Percentiles rank a stretch among this genome's conserved stretches.
Evolutionary conservation across 2,113 vertebrate species (phyloP).

Genomic region (Glaucidium brasilianum): DNA sequence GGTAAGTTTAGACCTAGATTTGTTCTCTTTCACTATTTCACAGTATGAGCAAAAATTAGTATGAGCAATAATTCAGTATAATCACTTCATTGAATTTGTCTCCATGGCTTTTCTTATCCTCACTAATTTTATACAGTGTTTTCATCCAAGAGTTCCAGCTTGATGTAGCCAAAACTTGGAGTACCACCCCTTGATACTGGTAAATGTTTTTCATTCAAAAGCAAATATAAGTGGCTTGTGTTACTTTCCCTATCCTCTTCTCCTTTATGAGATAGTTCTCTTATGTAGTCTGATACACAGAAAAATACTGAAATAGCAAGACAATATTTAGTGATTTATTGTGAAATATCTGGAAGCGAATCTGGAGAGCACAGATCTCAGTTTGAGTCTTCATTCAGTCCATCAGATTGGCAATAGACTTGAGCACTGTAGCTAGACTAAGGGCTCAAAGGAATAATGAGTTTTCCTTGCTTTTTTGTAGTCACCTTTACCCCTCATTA

Average conservation of each 20-base stretch:
- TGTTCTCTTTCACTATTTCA: not conserved
- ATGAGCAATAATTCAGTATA: not conserved
- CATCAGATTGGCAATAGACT: not conserved
- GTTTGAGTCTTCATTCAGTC: not conserved
- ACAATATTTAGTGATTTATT: not conserved
- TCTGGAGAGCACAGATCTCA: not conserved
- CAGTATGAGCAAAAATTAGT: no score
- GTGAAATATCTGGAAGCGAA: not conserved
- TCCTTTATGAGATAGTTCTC: not conserved
- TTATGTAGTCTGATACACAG: not conserved
- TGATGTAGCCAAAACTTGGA: not conserved
- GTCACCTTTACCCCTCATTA: not conserved
- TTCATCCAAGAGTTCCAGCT: not conserved
- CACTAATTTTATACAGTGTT: not conserved
- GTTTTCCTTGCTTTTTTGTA: not conserved
- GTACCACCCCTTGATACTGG: not conserved
- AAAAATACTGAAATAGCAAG: not conserved
- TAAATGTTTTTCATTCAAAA: not conserved
- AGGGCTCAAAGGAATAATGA: not conserved
- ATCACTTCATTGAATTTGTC: not conserved
- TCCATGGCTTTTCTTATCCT: not conserved
- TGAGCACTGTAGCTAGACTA: not conserved
- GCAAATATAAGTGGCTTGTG: not conserved
- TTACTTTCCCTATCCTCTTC: not conserved
- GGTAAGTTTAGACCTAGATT: not conserved